phyloP scores from a whole-genome alignment of 2,797 vertebrate genomes.

The Propithecus perrieri region DNA sequence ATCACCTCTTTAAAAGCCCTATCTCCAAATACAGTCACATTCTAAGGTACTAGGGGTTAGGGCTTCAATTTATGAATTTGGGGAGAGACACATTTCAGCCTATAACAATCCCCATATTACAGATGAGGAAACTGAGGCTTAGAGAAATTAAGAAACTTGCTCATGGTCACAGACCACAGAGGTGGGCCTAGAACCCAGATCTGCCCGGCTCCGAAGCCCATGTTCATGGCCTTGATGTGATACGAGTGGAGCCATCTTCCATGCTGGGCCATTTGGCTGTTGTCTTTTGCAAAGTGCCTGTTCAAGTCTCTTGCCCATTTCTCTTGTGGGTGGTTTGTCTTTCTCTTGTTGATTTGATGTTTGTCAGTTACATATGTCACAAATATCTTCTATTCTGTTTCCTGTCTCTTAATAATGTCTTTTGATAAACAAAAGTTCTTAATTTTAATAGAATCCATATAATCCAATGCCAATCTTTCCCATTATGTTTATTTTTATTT shows the following conservation, averaged over 20 bases:
- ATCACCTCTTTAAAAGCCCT: background rate
- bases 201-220: background rate
- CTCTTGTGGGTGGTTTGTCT: background rate
- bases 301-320: background rate
- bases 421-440: background rate
- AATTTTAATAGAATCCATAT: background rate
- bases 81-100: background rate
- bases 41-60: background rate
- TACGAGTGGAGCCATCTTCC: background rate
- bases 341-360: background rate
- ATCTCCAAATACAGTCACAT: background rate
- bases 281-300: background rate
- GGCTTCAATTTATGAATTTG: background rate
- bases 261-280: background rate
- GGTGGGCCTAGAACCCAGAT: background rate
- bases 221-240: background rate
- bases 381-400: background rate
- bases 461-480: background rate
- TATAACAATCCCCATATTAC: background rate
- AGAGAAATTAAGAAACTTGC: background rate
- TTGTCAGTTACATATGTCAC: background rate
- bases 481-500: background rate
- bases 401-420: background rate
- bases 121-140: background rate
- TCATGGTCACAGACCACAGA: background rate